Conservation (phyloP, 2,797 vertebrate genomes). For the Esox lucius region DNA sequence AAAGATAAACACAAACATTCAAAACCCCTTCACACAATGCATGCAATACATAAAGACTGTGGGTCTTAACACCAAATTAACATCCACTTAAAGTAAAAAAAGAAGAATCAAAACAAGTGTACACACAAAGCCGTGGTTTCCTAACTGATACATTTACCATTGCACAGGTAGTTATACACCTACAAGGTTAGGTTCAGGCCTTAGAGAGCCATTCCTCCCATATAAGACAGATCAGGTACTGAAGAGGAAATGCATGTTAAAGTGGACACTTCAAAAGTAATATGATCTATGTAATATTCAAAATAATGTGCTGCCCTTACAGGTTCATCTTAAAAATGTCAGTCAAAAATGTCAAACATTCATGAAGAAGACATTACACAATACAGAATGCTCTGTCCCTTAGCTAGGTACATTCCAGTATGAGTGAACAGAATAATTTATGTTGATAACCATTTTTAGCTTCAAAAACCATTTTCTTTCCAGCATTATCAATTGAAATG, state of each 20-base stretch:
- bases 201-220: slow-evolving; percentile 29
- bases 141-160: slow-evolving; percentile 29
- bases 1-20: slow-evolving; percentile 4
- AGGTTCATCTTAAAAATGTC: slow-evolving; percentile 8
- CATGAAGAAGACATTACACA: background rate
- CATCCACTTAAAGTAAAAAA: slow-evolving; percentile 32
- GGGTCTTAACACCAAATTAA: slow-evolving; percentile 37
- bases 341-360: slow-evolving; percentile 21
- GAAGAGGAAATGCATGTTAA: slow-evolving; percentile 5
- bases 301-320: background rate
- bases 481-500: background rate
- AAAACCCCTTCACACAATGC: slow-evolving; percentile 46
- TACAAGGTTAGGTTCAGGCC: slow-evolving; percentile 28
- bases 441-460: slow-evolving; percentile 15
- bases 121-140: slow-evolving; percentile 36
- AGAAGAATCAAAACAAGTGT: background rate
- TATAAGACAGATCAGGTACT: slow-evolving; percentile 9
- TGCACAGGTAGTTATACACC: slow-evolving; percentile 36
- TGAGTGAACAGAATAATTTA: slow-evolving; percentile 28
- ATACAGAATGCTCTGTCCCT: background rate
- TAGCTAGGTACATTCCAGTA: slow-evolving; percentile 28
- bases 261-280: slow-evolving; percentile 15
- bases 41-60: slow-evolving; percentile 26
- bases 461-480: background rate
- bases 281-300: slow-evolving; percentile 30